Conservation (phyloP, 2,797 vertebrate species). For the Masticophis lateralis region DNA sequence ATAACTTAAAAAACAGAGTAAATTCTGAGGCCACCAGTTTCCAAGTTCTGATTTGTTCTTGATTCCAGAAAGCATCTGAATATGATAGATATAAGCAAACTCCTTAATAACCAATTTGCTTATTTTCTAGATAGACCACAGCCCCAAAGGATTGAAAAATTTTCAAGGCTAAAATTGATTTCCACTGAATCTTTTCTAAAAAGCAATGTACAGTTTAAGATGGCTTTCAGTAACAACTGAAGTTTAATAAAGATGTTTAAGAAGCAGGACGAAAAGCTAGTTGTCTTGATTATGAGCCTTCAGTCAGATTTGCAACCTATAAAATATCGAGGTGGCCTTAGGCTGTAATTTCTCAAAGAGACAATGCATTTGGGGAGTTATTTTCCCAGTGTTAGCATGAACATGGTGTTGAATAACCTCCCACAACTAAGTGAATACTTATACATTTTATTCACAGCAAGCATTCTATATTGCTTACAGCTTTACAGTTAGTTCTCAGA, state of each 20-base stretch:
- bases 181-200: accelerated
- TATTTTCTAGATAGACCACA: not conserved
- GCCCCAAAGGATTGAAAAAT: not conserved
- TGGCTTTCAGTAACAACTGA: not conserved
- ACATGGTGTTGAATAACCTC: not conserved
- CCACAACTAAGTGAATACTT: not conserved
- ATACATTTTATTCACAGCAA: not conserved
- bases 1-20: not conserved
- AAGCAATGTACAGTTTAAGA: accelerated
- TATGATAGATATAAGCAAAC: accelerated
- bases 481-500: not conserved
- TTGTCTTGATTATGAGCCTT: not conserved
- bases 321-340: not conserved
- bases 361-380: not conserved
- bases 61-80: accelerated
- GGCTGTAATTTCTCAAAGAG: not conserved
- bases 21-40: not conserved
- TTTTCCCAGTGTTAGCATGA: not conserved
- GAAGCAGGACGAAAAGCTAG: not conserved
- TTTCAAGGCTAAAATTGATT: constrained; percentile 6
- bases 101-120: accelerated
- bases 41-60: not conserved
- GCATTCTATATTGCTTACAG: not conserved
- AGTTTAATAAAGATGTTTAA: not conserved
- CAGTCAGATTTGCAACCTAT: not conserved